Base-by-base conservation (phyloP, 2,797 vertebrate genomes). In the Sciaenops ocellatus region DNA sequence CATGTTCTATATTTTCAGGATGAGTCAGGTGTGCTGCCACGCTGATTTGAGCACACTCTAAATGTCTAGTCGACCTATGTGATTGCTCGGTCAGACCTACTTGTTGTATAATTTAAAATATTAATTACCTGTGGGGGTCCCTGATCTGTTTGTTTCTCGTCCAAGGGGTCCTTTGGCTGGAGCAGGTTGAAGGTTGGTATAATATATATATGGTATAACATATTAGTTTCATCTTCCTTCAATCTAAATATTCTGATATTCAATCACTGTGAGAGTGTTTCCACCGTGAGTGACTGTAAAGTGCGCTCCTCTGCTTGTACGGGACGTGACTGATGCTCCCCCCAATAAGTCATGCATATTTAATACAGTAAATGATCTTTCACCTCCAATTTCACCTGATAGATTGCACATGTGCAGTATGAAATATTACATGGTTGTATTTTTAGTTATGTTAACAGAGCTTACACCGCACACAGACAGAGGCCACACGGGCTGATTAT, bases 291-390 rank as follows among this genome's bases (percentile, higher is more conserved):
- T 4, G 57, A 28, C 47, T 75, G 26, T 12, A 73, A 79, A 77
- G 76, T 41, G 64, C 46, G 22, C 26, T 44, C 66, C 24, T 34
- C 64, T 13, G 30, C 73, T 55, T 1, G 15, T 73, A 24, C 28
- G 34, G 56, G 16, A 52, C 24, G 1, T 81, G 89, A 80, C 57
- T 76, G 87, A 90, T 83, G 78, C 51, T 4, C 11, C 86, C 84
- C 79, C 74, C 69, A 84, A 79, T 72, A 82, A 82, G 42, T 84
- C 83, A 78, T 91, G 77, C 84, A 93, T 91, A 89, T 94, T 93
- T 92, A 89, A 92, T 87, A 44, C 69, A 30, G 77, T 75, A 88
- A 92, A 85, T 83, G 84, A 90, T 90, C 90, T 88, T 85, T 90
- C 85, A 83, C 89, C 90, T 86, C 74, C 83, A 70, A 77, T 89